phyloP scores from a whole-genome alignment of 1,140 invertebrate genomes.

The Leptopilina clavipes region DNA sequence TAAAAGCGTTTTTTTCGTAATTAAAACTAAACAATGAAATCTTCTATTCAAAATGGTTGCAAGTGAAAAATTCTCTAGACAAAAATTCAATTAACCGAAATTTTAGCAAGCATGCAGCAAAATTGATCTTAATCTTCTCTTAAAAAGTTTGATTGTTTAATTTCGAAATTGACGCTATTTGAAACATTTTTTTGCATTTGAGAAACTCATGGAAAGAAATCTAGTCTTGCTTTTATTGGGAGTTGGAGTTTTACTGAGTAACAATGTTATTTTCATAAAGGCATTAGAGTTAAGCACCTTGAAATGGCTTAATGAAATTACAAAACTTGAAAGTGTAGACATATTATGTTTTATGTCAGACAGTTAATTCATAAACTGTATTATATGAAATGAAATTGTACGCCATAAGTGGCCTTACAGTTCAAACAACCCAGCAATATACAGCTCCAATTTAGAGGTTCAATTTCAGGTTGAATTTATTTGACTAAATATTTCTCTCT shows the following conservation, averaged over 20 bases:
- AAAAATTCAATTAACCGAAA: too few species aligned
- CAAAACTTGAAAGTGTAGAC: slow-evolving; percentile 7
- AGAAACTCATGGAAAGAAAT: not conserved
- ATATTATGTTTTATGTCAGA: slow-evolving; percentile 6
- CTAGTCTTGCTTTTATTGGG: not conserved
- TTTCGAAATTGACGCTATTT: too few species aligned
- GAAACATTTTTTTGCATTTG: too few species aligned
- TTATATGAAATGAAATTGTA: slow-evolving; percentile 4
- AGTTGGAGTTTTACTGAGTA: not conserved
- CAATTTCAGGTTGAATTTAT: not conserved
- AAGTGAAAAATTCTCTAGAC: too few species aligned
- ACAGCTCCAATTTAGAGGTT: slow-evolving; percentile 12
- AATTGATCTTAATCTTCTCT: too few species aligned
- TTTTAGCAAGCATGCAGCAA: too few species aligned
- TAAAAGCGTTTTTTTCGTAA: not conserved
- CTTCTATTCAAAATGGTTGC: too few species aligned
- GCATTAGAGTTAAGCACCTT: not conserved
- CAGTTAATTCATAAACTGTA: slow-evolving; percentile 10
- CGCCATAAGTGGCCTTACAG: not conserved
- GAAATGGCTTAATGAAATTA: slow-evolving; percentile 24
- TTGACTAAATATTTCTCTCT: slow-evolving; percentile 5
- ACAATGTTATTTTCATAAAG: slow-evolving; percentile 19
- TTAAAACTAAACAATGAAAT: not conserved
- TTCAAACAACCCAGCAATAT: not conserved
- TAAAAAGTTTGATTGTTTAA: too few species aligned